These are phyloP conservation scores for Triplophysa bombifrons DNA, from an alignment of 2,797 vertebrate species.

Conservation along the genomic window DNA sequence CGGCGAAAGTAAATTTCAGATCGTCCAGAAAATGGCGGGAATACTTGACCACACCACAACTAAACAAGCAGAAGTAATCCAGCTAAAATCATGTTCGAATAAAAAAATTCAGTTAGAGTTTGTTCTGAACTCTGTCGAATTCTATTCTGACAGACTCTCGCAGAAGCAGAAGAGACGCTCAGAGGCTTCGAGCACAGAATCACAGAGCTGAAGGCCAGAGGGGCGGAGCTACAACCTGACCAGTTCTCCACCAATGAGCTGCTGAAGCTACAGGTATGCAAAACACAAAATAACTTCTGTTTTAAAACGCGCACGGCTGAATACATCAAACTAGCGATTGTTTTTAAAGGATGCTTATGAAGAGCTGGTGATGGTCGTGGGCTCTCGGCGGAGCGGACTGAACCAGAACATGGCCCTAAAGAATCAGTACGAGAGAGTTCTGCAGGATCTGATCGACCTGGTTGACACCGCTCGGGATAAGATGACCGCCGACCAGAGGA, in stretches of 20 bases:
- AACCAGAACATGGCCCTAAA: slow-evolving; percentile 91
- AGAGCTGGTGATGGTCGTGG: slow-evolving; percentile 86
- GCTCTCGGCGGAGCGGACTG: slow-evolving; percentile 85
- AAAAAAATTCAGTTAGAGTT: too few relatives aligned
- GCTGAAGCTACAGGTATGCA: slow-evolving; percentile 89
- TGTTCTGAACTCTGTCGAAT: too few relatives aligned
- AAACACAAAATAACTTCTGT: too few relatives aligned
- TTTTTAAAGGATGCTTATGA: slow-evolving; percentile 87
- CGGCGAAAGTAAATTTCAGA: slow-evolving; percentile 86
- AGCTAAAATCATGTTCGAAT: background rate
- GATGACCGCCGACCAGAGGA: slow-evolving; percentile 90
- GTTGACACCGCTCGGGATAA: slow-evolving; percentile 95
- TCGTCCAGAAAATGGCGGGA: slow-evolving; percentile 87
- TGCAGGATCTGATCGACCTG: slow-evolving; percentile 89
- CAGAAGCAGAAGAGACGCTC: slow-evolving; percentile 88
- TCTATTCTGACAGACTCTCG: slow-evolving; percentile 78
- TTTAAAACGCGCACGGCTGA: too few relatives aligned
- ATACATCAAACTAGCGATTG: background rate
- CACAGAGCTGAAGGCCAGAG: slow-evolving; percentile 81
- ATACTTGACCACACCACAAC: slow-evolving; percentile 82
- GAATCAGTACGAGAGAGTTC: slow-evolving; percentile 88
- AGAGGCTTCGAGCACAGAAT: slow-evolving; percentile 89
- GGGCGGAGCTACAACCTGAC: slow-evolving; percentile 84
- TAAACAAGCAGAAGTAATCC: slow-evolving; percentile 90
- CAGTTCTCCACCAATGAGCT: slow-evolving; percentile 86